Evolutionary conservation across 2,797 vertebrate species (phyloP).

Genomic region (Thunnus albacares): DNA sequence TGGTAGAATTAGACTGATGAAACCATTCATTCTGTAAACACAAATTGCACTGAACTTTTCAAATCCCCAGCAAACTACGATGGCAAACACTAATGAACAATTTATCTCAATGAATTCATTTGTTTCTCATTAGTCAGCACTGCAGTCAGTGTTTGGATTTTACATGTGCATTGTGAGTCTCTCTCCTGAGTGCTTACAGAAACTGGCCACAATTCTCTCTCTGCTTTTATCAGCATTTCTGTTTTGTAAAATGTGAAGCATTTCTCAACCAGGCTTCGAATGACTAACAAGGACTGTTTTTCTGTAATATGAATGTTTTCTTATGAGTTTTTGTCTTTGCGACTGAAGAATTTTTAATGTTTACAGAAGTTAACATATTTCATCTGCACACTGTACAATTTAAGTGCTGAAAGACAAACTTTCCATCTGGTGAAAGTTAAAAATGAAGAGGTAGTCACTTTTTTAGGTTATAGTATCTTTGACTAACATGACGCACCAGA

Average conservation of each 20-base stretch:
- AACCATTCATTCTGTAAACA: slow-evolving; percentile 81
- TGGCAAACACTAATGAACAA: slow-evolving; percentile 80
- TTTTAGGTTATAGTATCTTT: background rate
- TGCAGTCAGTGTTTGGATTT: slow-evolving; percentile 71
- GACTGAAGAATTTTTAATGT: slow-evolving; percentile 25
- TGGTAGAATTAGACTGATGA: slow-evolving; percentile 78
- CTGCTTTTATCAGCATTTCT: slow-evolving; percentile 72
- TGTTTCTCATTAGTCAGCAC: slow-evolving; percentile 82
- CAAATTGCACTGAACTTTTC: slow-evolving; percentile 86
- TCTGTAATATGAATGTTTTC: slow-evolving; percentile 56
- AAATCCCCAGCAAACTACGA: slow-evolving; percentile 79
- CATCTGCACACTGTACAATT: slow-evolving; percentile 3
- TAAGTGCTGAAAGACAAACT: slow-evolving; percentile 5
- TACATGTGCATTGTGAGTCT: slow-evolving; percentile 49
- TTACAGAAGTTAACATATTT: slow-evolving; percentile 1
- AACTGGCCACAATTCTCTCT: slow-evolving; percentile 41
- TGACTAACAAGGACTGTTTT: slow-evolving; percentile 54
- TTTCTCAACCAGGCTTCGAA: slow-evolving; percentile 44
- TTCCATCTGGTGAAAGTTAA: background rate
- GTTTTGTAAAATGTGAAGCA: slow-evolving; percentile 48
- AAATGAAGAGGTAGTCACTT: background rate
- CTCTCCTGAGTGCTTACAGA: slow-evolving; percentile 67
- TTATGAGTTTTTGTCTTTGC: slow-evolving; percentile 36
- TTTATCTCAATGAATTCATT: slow-evolving; percentile 86
- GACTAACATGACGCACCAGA: too few species aligned